Base-by-base conservation (phyloP, 2,888 invertebrate species). In the Plagiodera versicolora region DNA sequence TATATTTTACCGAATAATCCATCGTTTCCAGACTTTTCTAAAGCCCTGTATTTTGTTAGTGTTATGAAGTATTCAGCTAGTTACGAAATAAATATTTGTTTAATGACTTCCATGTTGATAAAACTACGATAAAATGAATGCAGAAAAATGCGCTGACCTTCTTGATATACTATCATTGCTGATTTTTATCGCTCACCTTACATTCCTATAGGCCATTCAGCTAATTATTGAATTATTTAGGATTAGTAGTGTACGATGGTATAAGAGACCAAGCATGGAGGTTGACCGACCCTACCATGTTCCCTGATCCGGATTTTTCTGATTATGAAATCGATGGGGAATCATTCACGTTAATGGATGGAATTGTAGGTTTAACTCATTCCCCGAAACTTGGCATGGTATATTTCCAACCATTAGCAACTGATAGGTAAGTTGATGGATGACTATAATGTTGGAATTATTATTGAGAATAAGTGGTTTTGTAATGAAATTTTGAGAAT, bases 281-380 rank as follows among this genome's bases (percentile, higher is more conserved):
- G 50, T 82, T 91, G 1, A 84, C 88, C 20, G 92, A 93, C 78
- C 89, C 92, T 0, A 86, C 89, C 49, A 93, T 94, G 92, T 92
- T 89, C 78, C 93, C 93, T 0, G 89, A 93, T 81, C 92, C 93
- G 0, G 89, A 92, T 77, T 86, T 88, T 67, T 87, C 90, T 0
- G 88, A 88, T 68, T 89, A 90, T 66, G 86, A 85, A 80, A 89
- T 94, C 63, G 86, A 85, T 8, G 87, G 86, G 0, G 86, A 86
- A 67, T 77, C 75, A 0, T 90, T 90, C 78, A 88, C 89, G 1
- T 82, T 91, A 14, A 87, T 89, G 85, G 91, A 91, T 75, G 91
- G 90, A 1, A 78, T 91, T 47, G 87, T 91, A 1, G 91, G 91
- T 0, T 76, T 91, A 24, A 84, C 86, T 0, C 86, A 89, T 73